Percentiles rank a stretch among this genome's conserved stretches.
Conservation (phyloP, 2,797 vertebrate genomes). For the Morus bassanus region DNA sequence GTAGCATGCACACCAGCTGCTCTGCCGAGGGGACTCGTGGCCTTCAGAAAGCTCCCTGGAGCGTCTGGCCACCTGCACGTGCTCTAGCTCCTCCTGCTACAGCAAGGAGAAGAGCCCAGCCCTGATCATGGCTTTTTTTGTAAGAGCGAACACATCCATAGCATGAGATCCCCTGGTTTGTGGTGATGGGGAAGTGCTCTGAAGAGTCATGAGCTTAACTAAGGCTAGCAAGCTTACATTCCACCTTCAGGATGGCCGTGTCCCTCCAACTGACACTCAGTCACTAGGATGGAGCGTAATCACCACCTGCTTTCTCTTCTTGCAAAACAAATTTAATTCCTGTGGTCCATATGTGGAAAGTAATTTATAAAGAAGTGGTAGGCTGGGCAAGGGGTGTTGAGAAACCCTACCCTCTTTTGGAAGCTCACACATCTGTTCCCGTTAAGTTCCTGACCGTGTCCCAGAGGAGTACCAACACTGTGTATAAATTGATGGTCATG, state of each 20-base stretch:
- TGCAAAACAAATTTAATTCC: background rate
- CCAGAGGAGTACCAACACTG: background rate
- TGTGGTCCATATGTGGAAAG: background rate
- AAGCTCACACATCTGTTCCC: background rate
- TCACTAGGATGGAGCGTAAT: background rate
- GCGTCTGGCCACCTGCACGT: accelerated
- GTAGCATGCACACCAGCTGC: background rate
- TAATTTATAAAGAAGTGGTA: background rate
- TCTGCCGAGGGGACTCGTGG: background rate
- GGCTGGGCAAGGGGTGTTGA: background rate
- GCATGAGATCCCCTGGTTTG: background rate
- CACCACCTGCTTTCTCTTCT: background rate
- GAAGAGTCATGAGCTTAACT: background rate
- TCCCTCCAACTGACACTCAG: background rate
- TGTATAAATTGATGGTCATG: background rate
- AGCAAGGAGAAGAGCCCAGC: background rate
- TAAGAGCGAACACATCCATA: background rate
- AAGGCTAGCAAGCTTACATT: background rate
- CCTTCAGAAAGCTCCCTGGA: background rate
- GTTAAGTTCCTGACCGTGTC: accelerated
- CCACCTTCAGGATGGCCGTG: background rate
- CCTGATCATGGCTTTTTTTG: background rate
- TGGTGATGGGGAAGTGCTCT: background rate
- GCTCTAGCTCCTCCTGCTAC: background rate
- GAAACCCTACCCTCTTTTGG: background rate